Conservation (phyloP, 2,888 invertebrate genomes). For the Athalia circularis region DNA sequence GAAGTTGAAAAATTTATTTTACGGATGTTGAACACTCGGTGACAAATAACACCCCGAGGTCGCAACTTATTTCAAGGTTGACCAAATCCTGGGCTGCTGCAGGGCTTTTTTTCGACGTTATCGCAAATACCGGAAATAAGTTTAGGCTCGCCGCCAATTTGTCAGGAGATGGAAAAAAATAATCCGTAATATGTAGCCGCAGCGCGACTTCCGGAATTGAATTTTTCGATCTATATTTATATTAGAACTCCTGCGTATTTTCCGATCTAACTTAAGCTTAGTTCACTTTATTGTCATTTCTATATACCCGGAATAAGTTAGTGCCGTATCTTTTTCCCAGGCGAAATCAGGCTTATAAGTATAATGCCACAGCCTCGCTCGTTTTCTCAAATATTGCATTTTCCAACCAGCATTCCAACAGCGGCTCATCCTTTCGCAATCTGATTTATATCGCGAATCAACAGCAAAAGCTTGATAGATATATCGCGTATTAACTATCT, state of each 20-base stretch:
- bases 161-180: slow-evolving; percentile 43
- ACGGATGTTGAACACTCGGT: slow-evolving; percentile 24
- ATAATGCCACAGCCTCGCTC: slow-evolving; percentile 16
- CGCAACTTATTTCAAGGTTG: slow-evolving; percentile 32
- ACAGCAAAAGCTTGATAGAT: background rate
- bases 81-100: slow-evolving; percentile 20
- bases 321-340: slow-evolving; percentile 14
- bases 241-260: slow-evolving; percentile 14
- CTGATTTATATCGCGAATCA: slow-evolving; percentile 13
- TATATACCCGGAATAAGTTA: slow-evolving; percentile 3
- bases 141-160: slow-evolving; percentile 43
- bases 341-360: slow-evolving; percentile 22
- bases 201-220: slow-evolving; percentile 41
- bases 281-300: slow-evolving; percentile 27
- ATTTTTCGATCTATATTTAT: slow-evolving; percentile 41
- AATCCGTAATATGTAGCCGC: slow-evolving; percentile 44
- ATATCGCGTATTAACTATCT: slow-evolving; percentile 20
- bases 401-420: slow-evolving; percentile 8
- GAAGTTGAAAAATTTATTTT: background rate
- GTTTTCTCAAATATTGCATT: background rate
- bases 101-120: slow-evolving; percentile 21
- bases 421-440: slow-evolving; percentile 20
- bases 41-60: slow-evolving; percentile 13
- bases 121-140: slow-evolving; percentile 43
- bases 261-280: slow-evolving; percentile 36